These are phyloP conservation scores for Girardia tigrina DNA, from an alignment of 2,888 invertebrate genomes.

Conservation along the genomic window DNA sequence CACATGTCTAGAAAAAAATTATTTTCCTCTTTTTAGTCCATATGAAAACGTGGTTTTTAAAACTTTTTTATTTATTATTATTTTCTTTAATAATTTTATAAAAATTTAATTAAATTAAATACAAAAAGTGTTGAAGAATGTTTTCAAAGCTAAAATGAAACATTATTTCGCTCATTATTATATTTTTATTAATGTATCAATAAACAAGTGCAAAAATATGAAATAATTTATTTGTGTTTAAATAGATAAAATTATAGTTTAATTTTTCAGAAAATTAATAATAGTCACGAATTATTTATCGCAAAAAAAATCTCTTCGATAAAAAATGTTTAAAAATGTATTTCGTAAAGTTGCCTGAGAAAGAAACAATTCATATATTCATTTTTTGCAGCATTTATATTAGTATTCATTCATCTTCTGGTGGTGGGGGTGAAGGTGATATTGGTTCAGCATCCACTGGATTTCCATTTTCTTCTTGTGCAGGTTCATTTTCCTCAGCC, in stretches of 20 bases:
- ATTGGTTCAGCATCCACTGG: too few species aligned
- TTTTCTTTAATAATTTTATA: too few species aligned
- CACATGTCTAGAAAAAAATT: too few species aligned
- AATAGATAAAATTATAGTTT: constrained; percentile 10
- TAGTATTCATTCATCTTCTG: not conserved
- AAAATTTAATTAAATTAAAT: too few species aligned
- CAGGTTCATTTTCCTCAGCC: not conserved
- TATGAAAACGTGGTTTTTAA: too few species aligned
- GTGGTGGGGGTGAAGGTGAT: not conserved
- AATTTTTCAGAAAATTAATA: constrained; percentile 10
- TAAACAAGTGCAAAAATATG: too few species aligned
- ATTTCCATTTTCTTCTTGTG: not conserved
- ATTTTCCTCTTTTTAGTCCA: too few species aligned
- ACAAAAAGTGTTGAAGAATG: too few species aligned
- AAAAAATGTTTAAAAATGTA: not conserved
- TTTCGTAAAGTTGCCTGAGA: not conserved
- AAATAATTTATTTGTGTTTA: constrained; percentile 9
- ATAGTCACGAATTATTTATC: not conserved
- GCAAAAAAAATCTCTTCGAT: constrained; percentile 21
- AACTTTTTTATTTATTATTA: too few species aligned
- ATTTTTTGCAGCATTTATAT: not conserved
- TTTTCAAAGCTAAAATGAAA: too few species aligned
- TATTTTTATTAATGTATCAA: too few species aligned
- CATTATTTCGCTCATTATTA: too few species aligned
- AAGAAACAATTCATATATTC: constrained; percentile 5